Evolutionary conservation across 1,140 invertebrate genomes (phyloP).

Genomic region (Lepidurus packardi): DNA sequence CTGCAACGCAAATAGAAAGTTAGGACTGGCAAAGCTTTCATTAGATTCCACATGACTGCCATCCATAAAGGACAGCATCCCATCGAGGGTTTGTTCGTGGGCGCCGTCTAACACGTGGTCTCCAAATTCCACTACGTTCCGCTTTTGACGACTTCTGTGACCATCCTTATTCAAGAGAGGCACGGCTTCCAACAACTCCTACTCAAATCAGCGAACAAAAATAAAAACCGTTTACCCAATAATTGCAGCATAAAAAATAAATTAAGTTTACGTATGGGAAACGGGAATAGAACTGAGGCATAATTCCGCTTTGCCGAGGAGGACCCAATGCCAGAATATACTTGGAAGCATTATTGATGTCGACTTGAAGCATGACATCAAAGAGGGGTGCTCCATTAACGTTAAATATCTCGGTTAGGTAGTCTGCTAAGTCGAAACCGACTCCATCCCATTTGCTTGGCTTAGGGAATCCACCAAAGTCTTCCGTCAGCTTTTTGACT

Average conservation of each 20-base stretch:
- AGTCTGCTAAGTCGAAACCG: slow-evolving; percentile 27
- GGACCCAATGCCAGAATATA: slow-evolving; percentile 40
- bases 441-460: slow-evolving; percentile 23
- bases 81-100: slow-evolving; percentile 25
- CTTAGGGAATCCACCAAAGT: slow-evolving; percentile 5
- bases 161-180: background rate
- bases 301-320: slow-evolving; percentile 38
- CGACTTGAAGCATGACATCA: slow-evolving; percentile 44
- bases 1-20: slow-evolving; percentile 28
- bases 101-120: slow-evolving; percentile 25
- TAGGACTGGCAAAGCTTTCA: background rate
- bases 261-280: background rate
- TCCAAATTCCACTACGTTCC: slow-evolving; percentile 25
- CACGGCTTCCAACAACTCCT: background rate
- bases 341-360: slow-evolving; percentile 41
- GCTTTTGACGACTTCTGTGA: background rate
- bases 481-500: slow-evolving; percentile 30
- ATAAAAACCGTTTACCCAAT: background rate
- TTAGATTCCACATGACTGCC: background rate
- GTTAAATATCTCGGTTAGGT: slow-evolving; percentile 18
- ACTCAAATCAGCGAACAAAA: background rate
- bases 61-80: slow-evolving; percentile 12
- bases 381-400: slow-evolving; percentile 48
- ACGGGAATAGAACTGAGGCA: slow-evolving; percentile 33
- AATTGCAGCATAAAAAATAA: slow-evolving; percentile 11